phyloP scores from a whole-genome alignment of 2,797 vertebrate species.

The Naso thynnoides region DNA sequence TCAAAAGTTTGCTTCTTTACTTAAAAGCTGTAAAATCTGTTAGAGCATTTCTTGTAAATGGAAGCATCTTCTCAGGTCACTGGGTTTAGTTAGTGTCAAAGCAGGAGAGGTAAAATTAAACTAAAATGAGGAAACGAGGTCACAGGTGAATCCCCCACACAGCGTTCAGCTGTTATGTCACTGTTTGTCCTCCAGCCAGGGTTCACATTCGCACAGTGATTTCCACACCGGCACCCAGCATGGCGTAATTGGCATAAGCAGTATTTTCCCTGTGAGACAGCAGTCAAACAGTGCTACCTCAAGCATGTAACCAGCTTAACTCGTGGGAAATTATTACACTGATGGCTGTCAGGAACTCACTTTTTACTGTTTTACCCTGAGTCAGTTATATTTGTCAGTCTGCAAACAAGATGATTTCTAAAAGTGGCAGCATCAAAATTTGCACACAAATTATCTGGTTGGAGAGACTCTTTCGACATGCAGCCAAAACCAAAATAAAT shows the following conservation, averaged over 20 bases:
- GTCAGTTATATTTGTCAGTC: constrained; percentile 9
- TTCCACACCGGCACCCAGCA: not conserved
- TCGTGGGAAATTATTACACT: constrained; percentile 48
- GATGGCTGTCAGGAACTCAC: constrained; percentile 6
- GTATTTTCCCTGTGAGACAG: constrained; percentile 26
- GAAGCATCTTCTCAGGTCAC: constrained; percentile 15
- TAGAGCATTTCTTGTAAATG: not conserved
- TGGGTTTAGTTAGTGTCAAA: constrained; percentile 15
- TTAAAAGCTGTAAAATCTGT: constrained; percentile 20
- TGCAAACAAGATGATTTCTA: constrained; percentile 14
- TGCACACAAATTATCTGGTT: too few species aligned
- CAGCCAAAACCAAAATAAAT: constrained; percentile 33
- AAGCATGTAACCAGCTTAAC: constrained; percentile 45
- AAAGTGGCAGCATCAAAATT: constrained; percentile 14
- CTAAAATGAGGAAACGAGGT: constrained; percentile 11
- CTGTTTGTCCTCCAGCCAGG: constrained; percentile 28
- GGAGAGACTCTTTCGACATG: not conserved
- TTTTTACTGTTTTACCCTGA: constrained; percentile 1
- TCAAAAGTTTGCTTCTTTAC: constrained; percentile 10
- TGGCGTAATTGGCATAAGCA: constrained; percentile 28
- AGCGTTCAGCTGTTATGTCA: not conserved
- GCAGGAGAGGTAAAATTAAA: constrained; percentile 56
- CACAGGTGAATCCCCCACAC: constrained; percentile 30
- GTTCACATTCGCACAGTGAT: constrained; percentile 38
- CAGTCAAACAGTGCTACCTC: constrained; percentile 34